A percentile compares a stretch with the other conserved stretches of the same genome.
phyloP scores from a whole-genome alignment of 1,140 invertebrate species.

The Drosophila nebulosa region DNA sequence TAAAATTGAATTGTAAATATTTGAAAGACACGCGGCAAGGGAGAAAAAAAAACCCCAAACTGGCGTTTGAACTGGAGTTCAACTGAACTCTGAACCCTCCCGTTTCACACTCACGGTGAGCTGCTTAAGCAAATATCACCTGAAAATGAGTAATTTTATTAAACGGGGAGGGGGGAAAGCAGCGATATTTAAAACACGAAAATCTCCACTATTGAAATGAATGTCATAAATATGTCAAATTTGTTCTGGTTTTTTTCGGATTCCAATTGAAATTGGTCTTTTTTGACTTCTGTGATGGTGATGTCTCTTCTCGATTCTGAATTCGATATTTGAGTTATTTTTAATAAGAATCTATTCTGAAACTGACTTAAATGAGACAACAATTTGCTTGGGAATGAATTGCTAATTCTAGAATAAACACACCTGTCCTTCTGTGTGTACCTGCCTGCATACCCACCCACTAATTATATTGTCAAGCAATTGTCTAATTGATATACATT shows the following conservation, averaged over 20 bases:
- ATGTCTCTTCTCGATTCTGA: too few relatives aligned
- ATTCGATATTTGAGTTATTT: too few relatives aligned
- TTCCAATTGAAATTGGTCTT: too few relatives aligned
- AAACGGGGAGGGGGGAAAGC: not conserved
- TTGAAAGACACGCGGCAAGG: constrained; percentile 39
- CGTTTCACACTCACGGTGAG: constrained; percentile 3
- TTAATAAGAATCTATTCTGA: too few relatives aligned
- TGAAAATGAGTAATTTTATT: not conserved
- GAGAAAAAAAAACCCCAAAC: not conserved
- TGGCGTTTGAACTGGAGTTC: constrained; percentile 3
- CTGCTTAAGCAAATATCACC: not conserved
- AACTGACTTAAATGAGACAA: too few relatives aligned
- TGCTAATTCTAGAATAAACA: not conserved
- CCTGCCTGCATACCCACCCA: too few relatives aligned
- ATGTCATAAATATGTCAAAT: too few relatives aligned
- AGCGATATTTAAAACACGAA: too few relatives aligned
- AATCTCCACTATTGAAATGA: too few relatives aligned
- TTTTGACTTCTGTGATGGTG: too few relatives aligned
- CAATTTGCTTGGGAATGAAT: not conserved
- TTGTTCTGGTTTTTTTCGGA: too few relatives aligned
- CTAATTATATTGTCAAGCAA: not conserved
- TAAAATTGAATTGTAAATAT: constrained; percentile 75
- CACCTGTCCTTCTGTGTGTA: not conserved
- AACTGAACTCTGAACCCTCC: constrained; percentile 8
- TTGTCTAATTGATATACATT: constrained; percentile 50